Evolutionary conservation across 2,113 vertebrate species (phyloP).

Genomic region (Gymnogyps californianus): DNA sequence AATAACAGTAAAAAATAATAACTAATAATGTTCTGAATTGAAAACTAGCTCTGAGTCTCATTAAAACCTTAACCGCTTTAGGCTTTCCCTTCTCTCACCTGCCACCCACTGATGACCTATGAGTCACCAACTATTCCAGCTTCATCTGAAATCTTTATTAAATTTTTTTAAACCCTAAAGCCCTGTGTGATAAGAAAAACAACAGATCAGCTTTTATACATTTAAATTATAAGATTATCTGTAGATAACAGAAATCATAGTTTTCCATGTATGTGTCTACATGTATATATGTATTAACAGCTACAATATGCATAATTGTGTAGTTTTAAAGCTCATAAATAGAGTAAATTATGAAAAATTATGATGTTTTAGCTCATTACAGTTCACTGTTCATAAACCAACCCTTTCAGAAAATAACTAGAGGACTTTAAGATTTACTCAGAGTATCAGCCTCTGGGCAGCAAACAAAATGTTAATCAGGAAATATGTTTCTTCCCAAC

Average conservation of each 20-base stretch:
- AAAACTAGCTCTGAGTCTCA: conserved; percentile 79
- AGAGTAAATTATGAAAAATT: background rate
- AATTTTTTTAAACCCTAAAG: conserved; percentile 87
- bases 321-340: background rate
- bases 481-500: background rate
- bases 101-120: conserved; percentile 93
- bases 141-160: conserved; percentile 89
- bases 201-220: conserved; percentile 57
- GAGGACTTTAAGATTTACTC: background rate
- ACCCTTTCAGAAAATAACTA: background rate
- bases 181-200: conserved; percentile 73
- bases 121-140: conserved; percentile 88
- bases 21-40: conserved; percentile 70
- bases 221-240: conserved; percentile 39
- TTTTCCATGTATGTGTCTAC: background rate
- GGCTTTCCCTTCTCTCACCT: conserved; percentile 89
- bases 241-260: background rate
- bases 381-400: background rate
- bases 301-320: background rate
- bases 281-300: background rate
- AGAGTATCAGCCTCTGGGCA: background rate
- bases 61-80: conserved; percentile 83
- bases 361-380: background rate
- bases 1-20: conserved; percentile 76
- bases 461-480: background rate